Evolutionary conservation across 2,113 vertebrate genomes (phyloP).

Genomic region (Daphoenositta chrysoptera): DNA sequence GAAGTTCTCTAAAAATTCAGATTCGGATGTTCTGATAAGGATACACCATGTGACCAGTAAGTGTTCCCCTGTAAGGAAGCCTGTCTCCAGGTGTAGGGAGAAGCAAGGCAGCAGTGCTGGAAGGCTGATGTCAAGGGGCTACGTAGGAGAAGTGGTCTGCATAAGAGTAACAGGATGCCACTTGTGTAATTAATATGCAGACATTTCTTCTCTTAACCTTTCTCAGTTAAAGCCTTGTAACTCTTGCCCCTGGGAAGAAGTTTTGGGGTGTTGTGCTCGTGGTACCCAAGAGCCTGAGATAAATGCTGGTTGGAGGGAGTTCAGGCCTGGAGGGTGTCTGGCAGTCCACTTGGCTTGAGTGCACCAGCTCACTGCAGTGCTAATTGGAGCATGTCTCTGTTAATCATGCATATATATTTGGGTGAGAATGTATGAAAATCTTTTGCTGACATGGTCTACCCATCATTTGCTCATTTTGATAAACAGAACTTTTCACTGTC

Average conservation of each 20-base stretch:
- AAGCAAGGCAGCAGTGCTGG: not conserved
- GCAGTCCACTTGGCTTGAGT: not conserved
- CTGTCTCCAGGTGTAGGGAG: not conserved
- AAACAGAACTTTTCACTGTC: not conserved
- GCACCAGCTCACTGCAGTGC: not conserved
- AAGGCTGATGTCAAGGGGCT: not conserved
- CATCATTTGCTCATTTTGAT: not conserved
- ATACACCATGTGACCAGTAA: not conserved
- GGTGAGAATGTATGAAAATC: not conserved
- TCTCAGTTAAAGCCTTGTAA: not conserved
- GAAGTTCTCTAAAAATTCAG: not conserved
- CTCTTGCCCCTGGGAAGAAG: not conserved
- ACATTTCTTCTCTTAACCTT: not conserved
- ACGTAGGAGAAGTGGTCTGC: not conserved
- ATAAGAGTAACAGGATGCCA: not conserved
- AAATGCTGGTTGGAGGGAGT: not conserved
- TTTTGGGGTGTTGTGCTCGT: not conserved
- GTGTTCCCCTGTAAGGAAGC: not conserved
- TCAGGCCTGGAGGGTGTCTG: not conserved
- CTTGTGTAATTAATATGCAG: not conserved
- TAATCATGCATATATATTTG: not conserved
- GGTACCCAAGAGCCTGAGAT: accelerated
- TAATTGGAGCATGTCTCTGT: not conserved
- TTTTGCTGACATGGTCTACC: not conserved
- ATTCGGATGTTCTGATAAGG: not conserved